Conservation (phyloP, 2,888 invertebrate genomes). For the Elysia crispata region DNA sequence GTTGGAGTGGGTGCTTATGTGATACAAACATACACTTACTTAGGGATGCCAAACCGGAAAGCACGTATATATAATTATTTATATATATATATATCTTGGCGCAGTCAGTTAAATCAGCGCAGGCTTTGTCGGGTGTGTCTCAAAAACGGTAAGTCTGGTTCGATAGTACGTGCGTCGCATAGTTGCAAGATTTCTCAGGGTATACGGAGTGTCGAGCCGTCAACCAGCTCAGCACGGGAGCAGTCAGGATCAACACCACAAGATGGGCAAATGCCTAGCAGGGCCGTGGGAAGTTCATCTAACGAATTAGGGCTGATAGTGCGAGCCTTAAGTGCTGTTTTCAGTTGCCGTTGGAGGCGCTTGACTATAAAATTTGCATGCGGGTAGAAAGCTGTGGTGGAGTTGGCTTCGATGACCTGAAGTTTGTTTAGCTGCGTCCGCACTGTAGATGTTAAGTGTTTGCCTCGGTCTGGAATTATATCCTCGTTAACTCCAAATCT, state of each 20-base stretch:
- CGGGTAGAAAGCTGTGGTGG: slow-evolving; percentile 42
- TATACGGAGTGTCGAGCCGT: slow-evolving; percentile 18
- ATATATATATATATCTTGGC: too few species aligned
- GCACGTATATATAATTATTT: too few species aligned
- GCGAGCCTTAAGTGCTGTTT: slow-evolving; percentile 40
- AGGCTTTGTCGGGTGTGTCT: too few species aligned
- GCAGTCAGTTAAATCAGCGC: too few species aligned
- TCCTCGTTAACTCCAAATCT: slow-evolving; percentile 41
- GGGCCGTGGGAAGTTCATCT: slow-evolving; percentile 4
- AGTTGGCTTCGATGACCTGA: slow-evolving; percentile 33
- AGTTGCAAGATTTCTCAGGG: too few species aligned
- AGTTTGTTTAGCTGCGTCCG: slow-evolving; percentile 34
- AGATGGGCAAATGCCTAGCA: slow-evolving; percentile 22
- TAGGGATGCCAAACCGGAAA: too few species aligned
- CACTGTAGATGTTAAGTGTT: slow-evolving; percentile 38
- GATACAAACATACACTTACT: too few species aligned
- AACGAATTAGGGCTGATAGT: slow-evolving; percentile 34
- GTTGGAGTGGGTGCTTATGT: too few species aligned
- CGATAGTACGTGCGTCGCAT: too few species aligned
- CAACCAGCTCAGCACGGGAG: slow-evolving; percentile 11
- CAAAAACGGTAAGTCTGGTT: too few species aligned
- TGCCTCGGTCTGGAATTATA: slow-evolving; percentile 36
- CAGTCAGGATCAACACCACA: slow-evolving; percentile 30
- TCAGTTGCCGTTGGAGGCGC: slow-evolving; percentile 35
- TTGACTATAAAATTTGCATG: slow-evolving; percentile 36